Evolutionary conservation across 2,797 vertebrate genomes (phyloP).

Genomic region (Hybognathus amarus): DNA sequence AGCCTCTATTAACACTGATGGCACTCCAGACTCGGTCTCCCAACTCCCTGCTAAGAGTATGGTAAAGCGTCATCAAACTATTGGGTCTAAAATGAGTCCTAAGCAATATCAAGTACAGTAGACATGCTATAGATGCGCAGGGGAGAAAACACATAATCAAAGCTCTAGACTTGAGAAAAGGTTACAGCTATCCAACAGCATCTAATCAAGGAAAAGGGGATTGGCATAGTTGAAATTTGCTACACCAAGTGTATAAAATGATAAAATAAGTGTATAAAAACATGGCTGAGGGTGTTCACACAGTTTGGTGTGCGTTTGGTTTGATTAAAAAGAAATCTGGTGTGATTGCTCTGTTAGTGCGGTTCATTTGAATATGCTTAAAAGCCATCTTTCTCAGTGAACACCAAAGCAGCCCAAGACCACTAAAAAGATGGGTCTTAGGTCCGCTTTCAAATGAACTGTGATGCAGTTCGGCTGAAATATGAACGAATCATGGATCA

Average conservation of each 20-base stretch:
- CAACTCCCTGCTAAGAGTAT: conserved; percentile 42
- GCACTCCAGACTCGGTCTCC: conserved; percentile 56
- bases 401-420: not conserved
- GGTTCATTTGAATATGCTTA: not conserved
- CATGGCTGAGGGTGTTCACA: not conserved
- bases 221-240: not conserved
- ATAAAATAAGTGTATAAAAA: too few species aligned
- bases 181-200: not conserved
- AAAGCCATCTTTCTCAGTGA: not conserved
- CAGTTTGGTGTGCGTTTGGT: not conserved
- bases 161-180: not conserved
- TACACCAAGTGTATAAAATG: not conserved
- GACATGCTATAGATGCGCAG: conserved; percentile 11
- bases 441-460: not conserved
- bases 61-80: conserved; percentile 52
- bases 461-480: not conserved
- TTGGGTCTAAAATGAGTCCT: conserved; percentile 52
- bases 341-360: not conserved
- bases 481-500: not conserved
- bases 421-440: not conserved
- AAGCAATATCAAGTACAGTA: conserved; percentile 39
- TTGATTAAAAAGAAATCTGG: not conserved
- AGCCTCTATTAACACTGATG: conserved; percentile 59
- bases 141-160: not conserved
- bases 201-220: not conserved